Conservation (phyloP, 2,797 vertebrate species). For the Distichodus sexfasciatus region DNA sequence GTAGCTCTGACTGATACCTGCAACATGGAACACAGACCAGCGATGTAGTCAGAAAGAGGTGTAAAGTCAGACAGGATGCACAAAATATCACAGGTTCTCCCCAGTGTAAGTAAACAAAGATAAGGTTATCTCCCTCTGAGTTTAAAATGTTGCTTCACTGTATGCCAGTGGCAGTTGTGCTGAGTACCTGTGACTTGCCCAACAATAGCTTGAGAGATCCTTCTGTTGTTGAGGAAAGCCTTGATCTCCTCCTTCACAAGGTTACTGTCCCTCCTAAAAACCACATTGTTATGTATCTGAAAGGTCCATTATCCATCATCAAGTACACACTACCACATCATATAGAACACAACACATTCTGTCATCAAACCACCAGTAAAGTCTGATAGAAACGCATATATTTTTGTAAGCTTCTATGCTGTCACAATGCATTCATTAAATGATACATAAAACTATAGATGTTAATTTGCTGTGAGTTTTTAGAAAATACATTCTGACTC, state of each 20-base stretch:
- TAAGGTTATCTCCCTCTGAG: neutral
- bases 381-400: too few relatives aligned
- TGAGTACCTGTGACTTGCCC: constrained; percentile 81
- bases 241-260: constrained; percentile 84
- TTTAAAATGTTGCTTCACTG: neutral
- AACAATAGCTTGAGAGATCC: constrained; percentile 83
- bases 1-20: constrained; percentile 85
- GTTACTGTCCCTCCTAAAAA: constrained; percentile 80
- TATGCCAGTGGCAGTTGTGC: neutral
- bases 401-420: too few relatives aligned
- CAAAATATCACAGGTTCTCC: neutral
- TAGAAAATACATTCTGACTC: too few relatives aligned
- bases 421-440: too few relatives aligned
- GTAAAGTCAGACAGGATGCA: neutral
- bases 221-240: constrained; percentile 80
- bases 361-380: too few relatives aligned
- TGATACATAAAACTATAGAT: too few relatives aligned
- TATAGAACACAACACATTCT: too few relatives aligned
- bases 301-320: neutral
- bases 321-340: too few relatives aligned
- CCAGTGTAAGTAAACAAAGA: neutral
- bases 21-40: neutral
- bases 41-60: neutral
- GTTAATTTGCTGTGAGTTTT: too few relatives aligned
- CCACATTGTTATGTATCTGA: constrained; percentile 22